Evolutionary conservation across 2,113 vertebrate genomes (phyloP), one percentile per base, ranked within the genome.

Genomic region (Montifringilla adamsi): DNA sequence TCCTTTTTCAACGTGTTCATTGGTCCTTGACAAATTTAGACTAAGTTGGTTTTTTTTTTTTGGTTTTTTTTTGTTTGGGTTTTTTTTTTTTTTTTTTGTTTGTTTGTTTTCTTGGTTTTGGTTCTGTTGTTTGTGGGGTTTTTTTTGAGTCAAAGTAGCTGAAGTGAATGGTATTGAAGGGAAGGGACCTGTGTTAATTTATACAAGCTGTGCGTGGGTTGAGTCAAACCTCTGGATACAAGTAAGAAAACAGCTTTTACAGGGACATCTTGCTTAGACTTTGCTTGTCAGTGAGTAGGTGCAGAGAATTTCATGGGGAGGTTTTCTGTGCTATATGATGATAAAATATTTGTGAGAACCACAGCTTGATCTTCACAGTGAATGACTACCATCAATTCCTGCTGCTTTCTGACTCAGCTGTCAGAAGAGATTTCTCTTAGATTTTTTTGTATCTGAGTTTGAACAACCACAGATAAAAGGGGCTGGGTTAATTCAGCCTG

Each of bases 331-430:
- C 46, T 79, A 13, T 41, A 17, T 16, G 11, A 26, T 4, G 21
- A 73, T 75, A 84, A 95, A 94, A 89, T 78, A 78, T 87, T 89
- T 84, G 74, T 92, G 84, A 91, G 66, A 87, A 49, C n/a, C 69
- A 64, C 37, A 68, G 66, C 53, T 95, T 91, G 44, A 79, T 82
- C 74, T 76, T 89, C 78, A 76, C 23, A 60, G 77, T 2, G 2
- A 91, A 53, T 46, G 77, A 49, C 69, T 77, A 7, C 31, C 46
- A 39, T 90, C 37, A 84, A 47, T 84, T 84, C 44, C 39, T 68
- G 13, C 47, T 87, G 37, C 35, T 85, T 43, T 81, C 47, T 69
- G 67, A 76, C 62, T 88, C 63, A 83, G 46, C 63, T 76, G 63
- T 52, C 81, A 60, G 52, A 91, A 79, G 27, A 60, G 21, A 82